A percentile compares a stretch with the other conserved stretches of the same genome.
phyloP scores from a whole-genome alignment of 2,888 invertebrate species.

The Hypomecis atomaria region DNA sequence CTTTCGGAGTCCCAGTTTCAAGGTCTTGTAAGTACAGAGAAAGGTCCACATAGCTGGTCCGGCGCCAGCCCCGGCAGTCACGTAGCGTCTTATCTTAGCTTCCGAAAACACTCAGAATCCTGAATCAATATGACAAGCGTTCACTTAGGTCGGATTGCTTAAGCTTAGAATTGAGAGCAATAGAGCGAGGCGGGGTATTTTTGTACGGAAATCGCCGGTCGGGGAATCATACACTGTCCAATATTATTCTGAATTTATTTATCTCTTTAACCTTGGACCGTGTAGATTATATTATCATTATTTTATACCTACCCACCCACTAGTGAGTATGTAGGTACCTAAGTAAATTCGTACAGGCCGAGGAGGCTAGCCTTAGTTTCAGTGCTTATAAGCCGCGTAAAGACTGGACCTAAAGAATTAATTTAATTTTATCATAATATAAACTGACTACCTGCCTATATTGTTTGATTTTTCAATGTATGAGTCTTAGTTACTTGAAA shows the following conservation, averaged over 20 bases:
- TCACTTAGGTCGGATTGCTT: conserved; percentile 71
- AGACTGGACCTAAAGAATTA: too few species aligned
- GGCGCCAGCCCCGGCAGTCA: conserved; percentile 60
- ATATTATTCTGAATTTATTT: conserved; percentile 33
- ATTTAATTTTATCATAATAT: too few species aligned
- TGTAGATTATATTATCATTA: background rate
- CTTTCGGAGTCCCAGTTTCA: conserved; percentile 46
- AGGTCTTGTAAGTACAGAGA: conserved; percentile 58
- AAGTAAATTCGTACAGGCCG: background rate
- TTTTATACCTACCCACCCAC: background rate
- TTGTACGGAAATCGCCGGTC: conserved; percentile 33
- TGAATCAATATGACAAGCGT: conserved; percentile 76
- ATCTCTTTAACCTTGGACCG: conserved; percentile 15
- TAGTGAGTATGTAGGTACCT: too few species aligned
- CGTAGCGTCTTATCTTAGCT: conserved; percentile 73
- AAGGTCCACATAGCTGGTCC: conserved; percentile 66
- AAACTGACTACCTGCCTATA: too few species aligned
- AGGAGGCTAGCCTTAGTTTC: too few species aligned
- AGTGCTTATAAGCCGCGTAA: too few species aligned
- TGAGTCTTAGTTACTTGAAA: too few species aligned
- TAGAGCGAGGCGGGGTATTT: conserved; percentile 43
- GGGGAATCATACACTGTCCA: conserved; percentile 35
- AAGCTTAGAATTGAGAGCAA: conserved; percentile 60
- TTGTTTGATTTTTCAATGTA: too few species aligned
- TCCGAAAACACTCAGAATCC: conserved; percentile 72